Evolutionary conservation across 2,113 vertebrate genomes (phyloP), one percentile per base, ranked within the genome.

Genomic region (Rafetus swinhoei): DNA sequence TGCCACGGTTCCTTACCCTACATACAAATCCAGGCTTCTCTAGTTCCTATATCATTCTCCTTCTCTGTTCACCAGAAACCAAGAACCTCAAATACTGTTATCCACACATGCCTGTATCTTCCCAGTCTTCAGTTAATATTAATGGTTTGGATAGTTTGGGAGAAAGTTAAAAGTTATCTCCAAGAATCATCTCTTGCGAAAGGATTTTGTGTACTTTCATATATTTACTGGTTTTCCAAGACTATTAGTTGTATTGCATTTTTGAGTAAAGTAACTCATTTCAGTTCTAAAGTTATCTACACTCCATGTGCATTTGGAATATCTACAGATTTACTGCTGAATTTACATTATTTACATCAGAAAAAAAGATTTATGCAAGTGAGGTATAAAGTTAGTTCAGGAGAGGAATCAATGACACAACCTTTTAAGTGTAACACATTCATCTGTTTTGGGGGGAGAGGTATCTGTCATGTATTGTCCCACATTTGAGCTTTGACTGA

Each of bases 401-500:
- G 24, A 81, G 81, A 56, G 2, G 32, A 27, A 7, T 16, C 76
- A 90, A 81, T 9, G 9, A 18, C 32, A 65, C 29, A 59, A 25
- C 50, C 55, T 59, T 11, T 16, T 55, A 39, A 1, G 0, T 50
- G 84, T 62, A 45, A 16, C n/a, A 14, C 60, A 15, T 0, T 35
- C 16, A 45, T 53, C 53, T 35, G 79, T 86, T 59, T 79, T 11
- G 14, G 32, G 8, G 65, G 29, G 32, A 3, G 13, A 65, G 62
- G 14, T 65, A 19, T 69, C 65, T 35, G 4, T 35, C 32, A 35
- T 8, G 22, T 56, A 55, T 18, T 50, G 72, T 2, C 6, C 65
- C 3, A 8, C 56, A 0, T 81, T 76, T 53, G 3, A 13, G 62
- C 24, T 60, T 32, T 84, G 50, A 2, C 11, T 53, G 2, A 25